Percentiles rank a stretch among this genome's conserved stretches.
These are phyloP conservation scores for Actinostola sp. DNA, from an alignment of 92 coral and sea anemone genomes.

Conservation along the genomic window DNA sequence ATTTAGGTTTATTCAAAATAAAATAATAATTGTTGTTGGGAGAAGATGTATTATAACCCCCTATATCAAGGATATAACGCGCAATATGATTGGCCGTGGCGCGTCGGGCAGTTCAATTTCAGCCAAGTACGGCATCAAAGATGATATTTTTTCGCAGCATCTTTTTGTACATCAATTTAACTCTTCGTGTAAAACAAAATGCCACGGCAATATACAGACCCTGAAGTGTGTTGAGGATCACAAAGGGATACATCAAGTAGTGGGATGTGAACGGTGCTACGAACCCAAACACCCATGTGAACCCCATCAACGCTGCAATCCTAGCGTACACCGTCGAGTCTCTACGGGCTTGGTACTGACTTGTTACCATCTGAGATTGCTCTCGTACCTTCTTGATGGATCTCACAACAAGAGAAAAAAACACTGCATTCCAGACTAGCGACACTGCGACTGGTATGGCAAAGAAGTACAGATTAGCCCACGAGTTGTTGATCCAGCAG, in stretches of 20 bases:
- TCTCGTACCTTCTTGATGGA: slow-evolving; percentile 27
- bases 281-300: slow-evolving; percentile 56
- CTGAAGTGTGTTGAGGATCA: slow-evolving; percentile 38
- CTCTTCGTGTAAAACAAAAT: slow-evolving; percentile 37
- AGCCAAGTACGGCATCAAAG: no score
- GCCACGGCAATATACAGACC: slow-evolving; percentile 54
- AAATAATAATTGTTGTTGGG: no score
- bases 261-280: slow-evolving; percentile 35
- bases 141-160: background rate
- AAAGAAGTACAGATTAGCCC: slow-evolving; percentile 38
- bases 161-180: slow-evolving; percentile 15
- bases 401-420: slow-evolving; percentile 38
- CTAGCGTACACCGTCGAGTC: slow-evolving; percentile 39
- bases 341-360: slow-evolving; percentile 12
- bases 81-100: no score
- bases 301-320: slow-evolving; percentile 56
- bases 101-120: no score
- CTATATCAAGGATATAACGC: no score
- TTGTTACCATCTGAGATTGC: slow-evolving; percentile 29
- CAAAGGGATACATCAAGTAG: slow-evolving; percentile 48
- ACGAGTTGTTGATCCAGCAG: slow-evolving; percentile 59
- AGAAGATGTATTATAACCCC: no score
- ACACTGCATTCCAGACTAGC: slow-evolving; percentile 18
- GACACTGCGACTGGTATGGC: slow-evolving; percentile 42
- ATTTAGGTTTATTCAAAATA: no score